A percentile compares a stretch with the other conserved stretches of the same genome.
Conservation (phyloP, 2,888 invertebrate species). For the Limnephilus auricula region DNA sequence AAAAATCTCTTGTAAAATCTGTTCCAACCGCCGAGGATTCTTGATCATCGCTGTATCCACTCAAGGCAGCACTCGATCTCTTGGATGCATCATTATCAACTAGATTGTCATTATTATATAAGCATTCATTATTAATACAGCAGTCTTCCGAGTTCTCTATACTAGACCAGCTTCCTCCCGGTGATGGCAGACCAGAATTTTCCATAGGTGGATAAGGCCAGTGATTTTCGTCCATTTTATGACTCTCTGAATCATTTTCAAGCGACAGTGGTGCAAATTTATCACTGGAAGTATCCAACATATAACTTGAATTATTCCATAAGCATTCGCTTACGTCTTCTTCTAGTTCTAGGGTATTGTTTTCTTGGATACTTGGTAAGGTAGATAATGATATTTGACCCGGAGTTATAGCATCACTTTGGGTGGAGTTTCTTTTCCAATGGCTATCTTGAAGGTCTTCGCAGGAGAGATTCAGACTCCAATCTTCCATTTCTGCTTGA, state of each 20-base stretch:
- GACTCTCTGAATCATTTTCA: constrained; percentile 75
- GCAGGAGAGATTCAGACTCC: constrained; percentile 85
- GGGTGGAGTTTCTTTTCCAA: constrained; percentile 73
- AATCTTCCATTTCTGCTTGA: constrained; percentile 86
- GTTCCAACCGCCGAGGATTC: constrained; percentile 83
- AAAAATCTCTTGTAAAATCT: constrained; percentile 88
- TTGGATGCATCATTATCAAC: constrained; percentile 81
- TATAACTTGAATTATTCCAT: constrained; percentile 86
- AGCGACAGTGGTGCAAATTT: constrained; percentile 78
- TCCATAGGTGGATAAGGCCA: constrained; percentile 80
- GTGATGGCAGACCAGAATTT: constrained; percentile 76
- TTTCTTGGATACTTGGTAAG: constrained; percentile 85
- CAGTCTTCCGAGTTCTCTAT: constrained; percentile 71
- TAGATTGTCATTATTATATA: constrained; percentile 72
- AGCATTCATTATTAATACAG: constrained; percentile 64
- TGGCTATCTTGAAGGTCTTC: constrained; percentile 81
- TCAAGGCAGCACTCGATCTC: constrained; percentile 83
- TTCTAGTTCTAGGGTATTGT: constrained; percentile 84
- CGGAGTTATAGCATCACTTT: constrained; percentile 78
- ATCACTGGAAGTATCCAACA: constrained; percentile 82
- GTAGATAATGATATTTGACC: constrained; percentile 82
- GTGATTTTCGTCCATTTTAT: constrained; percentile 77
- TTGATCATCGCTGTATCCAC: constrained; percentile 81
- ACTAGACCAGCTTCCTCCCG: constrained; percentile 81
- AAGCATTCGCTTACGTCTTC: constrained; percentile 86